These are phyloP conservation scores for Chaetodon trifasciatus DNA, from an alignment of 2,797 vertebrate species.

Conservation along the genomic window DNA sequence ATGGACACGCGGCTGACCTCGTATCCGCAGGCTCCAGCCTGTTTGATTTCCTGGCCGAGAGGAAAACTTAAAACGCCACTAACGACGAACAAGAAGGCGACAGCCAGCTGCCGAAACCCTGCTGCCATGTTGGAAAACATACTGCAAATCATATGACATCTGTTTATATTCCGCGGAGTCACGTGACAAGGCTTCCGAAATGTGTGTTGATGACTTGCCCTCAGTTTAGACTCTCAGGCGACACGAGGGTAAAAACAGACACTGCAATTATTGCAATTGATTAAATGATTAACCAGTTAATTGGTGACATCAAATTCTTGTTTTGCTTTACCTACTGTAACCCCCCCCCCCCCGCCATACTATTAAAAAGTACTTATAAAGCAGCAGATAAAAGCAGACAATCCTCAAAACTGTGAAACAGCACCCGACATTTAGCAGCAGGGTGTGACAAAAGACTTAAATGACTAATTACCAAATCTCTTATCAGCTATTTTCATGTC, in stretches of 20 bases:
- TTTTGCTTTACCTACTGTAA: not conserved
- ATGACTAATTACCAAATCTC: not conserved
- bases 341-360: not conserved
- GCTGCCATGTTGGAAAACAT: conserved; percentile 65
- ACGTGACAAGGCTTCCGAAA: conserved; percentile 30
- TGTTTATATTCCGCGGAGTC: conserved; percentile 29
- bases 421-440: not conserved
- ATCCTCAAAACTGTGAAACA: not conserved
- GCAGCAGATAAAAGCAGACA: not conserved
- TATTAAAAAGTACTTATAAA: not conserved
- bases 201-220: not conserved
- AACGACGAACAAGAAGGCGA: conserved; percentile 16
- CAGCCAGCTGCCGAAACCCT: accelerated
- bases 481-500: not conserved
- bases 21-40: conserved; percentile 68
- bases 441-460: not conserved
- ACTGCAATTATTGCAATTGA: no score
- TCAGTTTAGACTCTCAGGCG: conserved; percentile 29
- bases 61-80: conserved; percentile 57
- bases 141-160: conserved; percentile 67
- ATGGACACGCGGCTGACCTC: conserved; percentile 44
- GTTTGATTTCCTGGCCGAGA: conserved; percentile 16
- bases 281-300: no score
- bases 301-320: not conserved
- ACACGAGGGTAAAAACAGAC: not conserved